phyloP scores from a whole-genome alignment of 2,797 vertebrate genomes.

The Synaphobranchus kaupii region DNA sequence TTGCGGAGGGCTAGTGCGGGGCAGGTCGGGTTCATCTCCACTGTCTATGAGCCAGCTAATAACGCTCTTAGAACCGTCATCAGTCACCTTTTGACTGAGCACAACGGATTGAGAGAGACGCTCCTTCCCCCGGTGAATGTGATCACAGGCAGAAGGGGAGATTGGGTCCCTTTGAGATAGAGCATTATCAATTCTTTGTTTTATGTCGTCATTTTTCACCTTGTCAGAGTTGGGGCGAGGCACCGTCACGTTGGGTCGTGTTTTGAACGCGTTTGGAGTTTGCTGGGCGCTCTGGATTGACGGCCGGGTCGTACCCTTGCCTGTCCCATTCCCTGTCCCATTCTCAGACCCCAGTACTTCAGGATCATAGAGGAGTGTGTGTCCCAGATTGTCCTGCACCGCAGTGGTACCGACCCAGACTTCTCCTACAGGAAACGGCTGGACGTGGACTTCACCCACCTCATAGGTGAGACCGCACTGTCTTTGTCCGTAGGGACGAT shows the following conservation, averaged over 20 bases:
- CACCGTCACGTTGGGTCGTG: not conserved
- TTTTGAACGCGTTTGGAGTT: not conserved
- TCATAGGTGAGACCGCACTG: conserved; percentile 77
- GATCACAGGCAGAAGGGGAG: not conserved
- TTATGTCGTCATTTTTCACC: not conserved
- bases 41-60: not conserved
- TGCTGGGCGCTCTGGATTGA: not conserved
- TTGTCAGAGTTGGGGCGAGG: not conserved
- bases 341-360: conserved; percentile 90
- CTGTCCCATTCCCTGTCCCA: conserved; percentile 49
- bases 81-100: conserved; percentile 8
- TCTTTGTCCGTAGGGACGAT: not conserved
- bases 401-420: conserved; percentile 91
- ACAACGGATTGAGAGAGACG: too few relatives aligned
- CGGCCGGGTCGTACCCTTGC: conserved; percentile 8
- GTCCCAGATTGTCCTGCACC: conserved; percentile 94
- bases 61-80: conserved; percentile 26
- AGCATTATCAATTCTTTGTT: not conserved
- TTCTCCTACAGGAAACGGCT: conserved; percentile 94
- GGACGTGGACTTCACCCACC: conserved; percentile 89
- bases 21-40: not conserved
- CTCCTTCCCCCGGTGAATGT: not conserved
- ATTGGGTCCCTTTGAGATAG: not conserved
- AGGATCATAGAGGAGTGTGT: conserved; percentile 96
- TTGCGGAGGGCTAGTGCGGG: too few relatives aligned